Percentiles rank a stretch among this genome's conserved stretches.
These are phyloP conservation scores for Corydoras maculifer DNA, from an alignment of 2,113 vertebrate genomes.

Conservation along the genomic window DNA sequence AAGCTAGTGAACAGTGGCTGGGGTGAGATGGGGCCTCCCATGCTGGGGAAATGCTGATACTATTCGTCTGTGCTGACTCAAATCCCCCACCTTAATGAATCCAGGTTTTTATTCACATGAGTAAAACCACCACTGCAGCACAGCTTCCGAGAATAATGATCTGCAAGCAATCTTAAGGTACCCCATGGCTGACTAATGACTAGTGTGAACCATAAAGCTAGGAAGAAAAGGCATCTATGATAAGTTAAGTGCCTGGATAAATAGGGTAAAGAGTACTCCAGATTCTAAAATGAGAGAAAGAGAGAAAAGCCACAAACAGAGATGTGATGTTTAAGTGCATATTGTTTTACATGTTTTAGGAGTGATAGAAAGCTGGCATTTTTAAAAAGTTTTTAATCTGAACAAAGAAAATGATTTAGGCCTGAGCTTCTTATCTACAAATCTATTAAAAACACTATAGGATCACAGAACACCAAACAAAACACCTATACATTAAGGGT, in stretches of 20 bases:
- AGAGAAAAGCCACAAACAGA: too few species aligned
- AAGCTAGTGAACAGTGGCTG: constrained; percentile 18
- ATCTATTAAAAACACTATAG: too few species aligned
- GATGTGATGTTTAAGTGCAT: too few species aligned
- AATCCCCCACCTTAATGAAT: constrained; percentile 10
- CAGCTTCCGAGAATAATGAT: constrained; percentile 15
- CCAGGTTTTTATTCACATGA: constrained; percentile 5
- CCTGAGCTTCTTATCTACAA: too few species aligned
- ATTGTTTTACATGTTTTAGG: too few species aligned
- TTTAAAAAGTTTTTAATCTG: too few species aligned
- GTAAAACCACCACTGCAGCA: constrained; percentile 10
- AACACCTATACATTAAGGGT: too few species aligned
- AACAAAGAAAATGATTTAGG: too few species aligned
- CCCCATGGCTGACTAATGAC: not conserved
- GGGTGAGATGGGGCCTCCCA: constrained; percentile 4
- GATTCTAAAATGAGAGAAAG: too few species aligned
- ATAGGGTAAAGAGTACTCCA: too few species aligned
- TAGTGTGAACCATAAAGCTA: not conserved
- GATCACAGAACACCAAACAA: too few species aligned
- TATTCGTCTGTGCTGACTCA: constrained; percentile 24
- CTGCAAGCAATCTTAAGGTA: constrained; percentile 18
- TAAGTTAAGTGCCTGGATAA: not conserved
- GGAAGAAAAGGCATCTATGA: constrained; percentile 1
- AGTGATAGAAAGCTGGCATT: too few species aligned
- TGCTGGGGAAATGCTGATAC: constrained; percentile 6